A percentile compares a stretch with the other conserved stretches of the same genome.
Evolutionary conservation across 1,140 invertebrate genomes (phyloP).

Genomic region (Bombyx mandarina): DNA sequence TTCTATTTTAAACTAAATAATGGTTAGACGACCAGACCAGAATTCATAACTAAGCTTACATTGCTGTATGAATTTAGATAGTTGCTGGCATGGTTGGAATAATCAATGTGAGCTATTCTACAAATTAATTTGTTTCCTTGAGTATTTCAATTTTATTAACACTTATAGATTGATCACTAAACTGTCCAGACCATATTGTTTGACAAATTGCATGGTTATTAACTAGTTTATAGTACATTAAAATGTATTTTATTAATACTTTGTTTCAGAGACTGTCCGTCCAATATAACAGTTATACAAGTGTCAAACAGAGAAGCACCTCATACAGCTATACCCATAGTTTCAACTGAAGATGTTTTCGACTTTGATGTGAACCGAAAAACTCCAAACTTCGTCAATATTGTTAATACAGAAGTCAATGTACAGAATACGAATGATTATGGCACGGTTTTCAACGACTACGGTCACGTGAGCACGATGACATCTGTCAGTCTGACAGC

Average conservation of each 20-base stretch:
- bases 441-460: conserved; percentile 48
- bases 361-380: conserved; percentile 31
- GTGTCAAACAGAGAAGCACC: conserved; percentile 50
- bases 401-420: conserved; percentile 51
- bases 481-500: conserved; percentile 11
- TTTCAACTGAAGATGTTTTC: conserved; percentile 50
- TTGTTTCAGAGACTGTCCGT: conserved; percentile 37
- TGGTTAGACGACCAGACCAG: too few relatives aligned
- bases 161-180: too few relatives aligned
- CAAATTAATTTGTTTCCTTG: too few relatives aligned
- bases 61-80: too few relatives aligned
- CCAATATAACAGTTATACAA: conserved; percentile 57
- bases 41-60: too few relatives aligned
- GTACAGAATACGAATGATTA: conserved; percentile 26
- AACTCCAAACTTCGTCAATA: conserved; percentile 39
- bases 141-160: too few relatives aligned
- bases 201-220: too few relatives aligned
- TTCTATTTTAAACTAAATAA: too few relatives aligned
- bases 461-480: conserved; percentile 51
- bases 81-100: too few relatives aligned
- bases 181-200: too few relatives aligned
- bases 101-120: too few relatives aligned
- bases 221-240: too few relatives aligned
- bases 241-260: neutral
- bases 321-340: conserved; percentile 51